Evolutionary conservation across 2,888 invertebrate species (phyloP), one percentile per base, ranked within the genome.

Genomic region (Criorhina ranunculi): DNA sequence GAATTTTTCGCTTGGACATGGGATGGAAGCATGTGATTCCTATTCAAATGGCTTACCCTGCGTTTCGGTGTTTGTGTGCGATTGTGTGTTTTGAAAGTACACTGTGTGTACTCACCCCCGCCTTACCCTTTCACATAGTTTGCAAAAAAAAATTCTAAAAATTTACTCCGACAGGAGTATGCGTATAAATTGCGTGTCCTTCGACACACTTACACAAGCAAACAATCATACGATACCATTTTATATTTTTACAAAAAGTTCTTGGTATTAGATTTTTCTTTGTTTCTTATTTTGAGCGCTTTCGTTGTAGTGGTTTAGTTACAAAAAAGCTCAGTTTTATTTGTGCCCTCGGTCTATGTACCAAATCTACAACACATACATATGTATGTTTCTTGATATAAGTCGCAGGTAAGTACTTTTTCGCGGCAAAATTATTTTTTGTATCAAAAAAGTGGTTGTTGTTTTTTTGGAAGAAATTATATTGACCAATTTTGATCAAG

Each of bases 101-200:
- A n/a, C 19, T 57, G 57, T 57, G 24, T 57, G 15, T 17, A 24
- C 60, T 57, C 31, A 37, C 44, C 33, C 57, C 37, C 19, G 11
- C 35, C 44, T 44, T 44, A 29, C 31, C 19, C 44, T 46, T 59
- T 57, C 9, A 7, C 44, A 46, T 57, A 46, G 24, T 57, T 67
- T 57, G 24, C 2, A 24, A 19, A 42, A 29, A 37, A 77, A 60
- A 67, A 67, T 59, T 77, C 76, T 67, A 67, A 76, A 76, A 77
- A 60, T 33, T 31, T 59, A 3, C 24, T 42, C 15, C 35, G 24
- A 15, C 24, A 59, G 67, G 76, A 77, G 76, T 67, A 44, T 77
- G 76, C 76, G 67, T 77, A 67, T 77, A 53, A 60, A 60, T 67
- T 77, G 59, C 67, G 59, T 67, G 31, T 66, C 55, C 57, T 29